Conservation (phyloP, 2,113 vertebrate genomes). For the Poicephalus gulielmi region DNA sequence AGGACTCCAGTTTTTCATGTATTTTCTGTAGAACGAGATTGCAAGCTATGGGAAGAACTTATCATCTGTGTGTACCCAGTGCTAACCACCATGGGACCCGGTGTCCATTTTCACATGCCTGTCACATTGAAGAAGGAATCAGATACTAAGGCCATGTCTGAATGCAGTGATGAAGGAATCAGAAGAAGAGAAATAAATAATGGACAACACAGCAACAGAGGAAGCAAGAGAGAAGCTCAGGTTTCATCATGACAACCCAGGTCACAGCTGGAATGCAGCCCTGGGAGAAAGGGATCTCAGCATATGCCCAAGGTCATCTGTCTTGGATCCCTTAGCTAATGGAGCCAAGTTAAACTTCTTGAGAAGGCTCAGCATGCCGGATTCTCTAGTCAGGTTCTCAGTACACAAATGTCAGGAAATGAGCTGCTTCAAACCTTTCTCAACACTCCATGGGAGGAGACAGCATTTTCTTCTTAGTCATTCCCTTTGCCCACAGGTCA, state of each 20-base stretch:
- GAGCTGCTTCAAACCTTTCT: neutral
- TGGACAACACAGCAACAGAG: neutral
- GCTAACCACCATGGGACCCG: too few species aligned
- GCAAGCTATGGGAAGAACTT: neutral
- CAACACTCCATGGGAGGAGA: rapidly evolving
- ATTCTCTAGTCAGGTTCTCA: neutral
- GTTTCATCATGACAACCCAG: neutral
- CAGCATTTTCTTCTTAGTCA: neutral
- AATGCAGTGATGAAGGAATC: neutral
- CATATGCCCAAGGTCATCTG: neutral
- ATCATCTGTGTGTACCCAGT: too few species aligned
- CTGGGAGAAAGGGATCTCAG: neutral
- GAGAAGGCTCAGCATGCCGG: neutral
- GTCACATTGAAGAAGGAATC: neutral
- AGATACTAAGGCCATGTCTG: neutral
- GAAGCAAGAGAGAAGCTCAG: neutral
- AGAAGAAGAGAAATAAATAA: neutral
- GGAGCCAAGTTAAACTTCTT: neutral
- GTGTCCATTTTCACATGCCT: neutral
- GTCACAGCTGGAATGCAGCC: neutral
- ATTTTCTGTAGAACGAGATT: neutral
- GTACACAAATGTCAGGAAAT: neutral
- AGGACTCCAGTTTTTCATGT: neutral
- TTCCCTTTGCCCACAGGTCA: neutral
- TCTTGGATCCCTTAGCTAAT: neutral